These are phyloP conservation scores for Pelosia muscerda DNA, from an alignment of 2,888 invertebrate species.

Conservation along the genomic window DNA sequence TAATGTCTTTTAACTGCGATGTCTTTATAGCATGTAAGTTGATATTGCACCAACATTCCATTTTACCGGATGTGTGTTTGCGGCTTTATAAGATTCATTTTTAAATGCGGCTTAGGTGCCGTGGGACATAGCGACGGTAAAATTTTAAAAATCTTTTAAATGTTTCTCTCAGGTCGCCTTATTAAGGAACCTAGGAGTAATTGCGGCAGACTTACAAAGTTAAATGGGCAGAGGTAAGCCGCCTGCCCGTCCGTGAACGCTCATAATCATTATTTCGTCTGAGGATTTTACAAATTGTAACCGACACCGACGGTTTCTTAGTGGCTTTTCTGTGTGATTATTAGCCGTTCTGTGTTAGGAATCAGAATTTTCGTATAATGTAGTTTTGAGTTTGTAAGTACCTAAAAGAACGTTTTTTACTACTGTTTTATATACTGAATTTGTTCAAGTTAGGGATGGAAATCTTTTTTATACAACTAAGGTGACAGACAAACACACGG, in stretches of 20 bases:
- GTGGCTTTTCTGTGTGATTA: slow-evolving; percentile 56
- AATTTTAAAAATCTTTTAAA: slow-evolving; percentile 77
- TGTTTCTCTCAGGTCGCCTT: slow-evolving; percentile 72
- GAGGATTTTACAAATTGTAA: slow-evolving; percentile 82
- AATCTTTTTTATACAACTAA: too few relatives aligned
- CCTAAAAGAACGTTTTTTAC: neutral
- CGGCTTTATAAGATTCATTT: slow-evolving; percentile 58
- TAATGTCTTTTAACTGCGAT: neutral
- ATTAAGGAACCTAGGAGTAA: slow-evolving; percentile 80
- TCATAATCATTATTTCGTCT: slow-evolving; percentile 86
- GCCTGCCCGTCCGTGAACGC: slow-evolving; percentile 64
- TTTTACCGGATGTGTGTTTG: neutral
- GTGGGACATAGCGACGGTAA: slow-evolving; percentile 55
- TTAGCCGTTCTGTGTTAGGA: slow-evolving; percentile 47
- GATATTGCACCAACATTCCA: too few relatives aligned
- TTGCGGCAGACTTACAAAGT: slow-evolving; percentile 84
- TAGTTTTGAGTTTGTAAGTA: slow-evolving; percentile 18
- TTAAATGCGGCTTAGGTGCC: slow-evolving; percentile 48
- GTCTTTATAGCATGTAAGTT: neutral
- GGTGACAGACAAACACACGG: too few relatives aligned
- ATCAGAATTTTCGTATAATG: slow-evolving; percentile 32
- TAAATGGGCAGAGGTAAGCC: slow-evolving; percentile 79
- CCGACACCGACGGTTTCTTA: slow-evolving; percentile 56
- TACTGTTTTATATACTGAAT: neutral
- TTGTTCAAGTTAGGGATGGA: too few relatives aligned